Evolutionary conservation across 30 jellyfish, hydroid and myxozoan species (phyloP).

Genomic region (Morbakka virulenta): DNA sequence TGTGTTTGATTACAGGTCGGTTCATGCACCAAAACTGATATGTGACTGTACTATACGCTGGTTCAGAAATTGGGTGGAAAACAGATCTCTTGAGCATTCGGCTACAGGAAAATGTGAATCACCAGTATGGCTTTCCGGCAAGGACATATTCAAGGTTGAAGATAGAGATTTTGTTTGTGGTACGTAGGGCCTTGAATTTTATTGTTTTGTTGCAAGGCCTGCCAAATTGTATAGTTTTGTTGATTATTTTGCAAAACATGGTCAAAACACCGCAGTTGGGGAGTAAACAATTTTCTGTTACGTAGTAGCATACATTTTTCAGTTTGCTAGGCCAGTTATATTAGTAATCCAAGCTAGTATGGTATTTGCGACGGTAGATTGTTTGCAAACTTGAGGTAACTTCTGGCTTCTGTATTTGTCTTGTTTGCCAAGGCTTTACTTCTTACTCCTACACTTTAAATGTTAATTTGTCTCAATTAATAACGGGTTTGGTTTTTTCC

Average conservation of each 20-base stretch:
- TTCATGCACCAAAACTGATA: slow-evolving; percentile 55
- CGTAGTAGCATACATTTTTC: no score
- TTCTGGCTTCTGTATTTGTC: no score
- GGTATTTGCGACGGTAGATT: no score
- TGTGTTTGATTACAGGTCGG: slow-evolving; percentile 28
- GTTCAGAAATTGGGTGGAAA: slow-evolving; percentile 76
- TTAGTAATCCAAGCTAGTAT: no score
- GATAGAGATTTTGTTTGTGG: slow-evolving; percentile 88
- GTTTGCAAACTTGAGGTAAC: no score
- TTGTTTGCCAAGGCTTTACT: no score
- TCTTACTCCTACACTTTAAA: no score
- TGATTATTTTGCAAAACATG: background rate
- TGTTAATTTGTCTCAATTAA: no score
- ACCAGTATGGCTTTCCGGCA: slow-evolving; percentile 83
- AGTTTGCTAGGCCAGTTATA: no score
- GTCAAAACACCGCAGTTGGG: background rate
- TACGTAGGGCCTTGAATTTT: slow-evolving; percentile 14
- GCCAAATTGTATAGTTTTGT: background rate
- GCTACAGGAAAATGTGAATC: slow-evolving; percentile 66
- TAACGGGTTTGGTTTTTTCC: no score
- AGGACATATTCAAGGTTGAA: slow-evolving; percentile 49
- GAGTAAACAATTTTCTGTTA: no score
- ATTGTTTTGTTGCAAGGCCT: background rate
- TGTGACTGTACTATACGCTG: slow-evolving; percentile 95
- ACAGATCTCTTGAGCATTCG: slow-evolving; percentile 38